Evolutionary conservation across 2,797 vertebrate species (phyloP).

Genomic region (Coregonus sp.): DNA sequence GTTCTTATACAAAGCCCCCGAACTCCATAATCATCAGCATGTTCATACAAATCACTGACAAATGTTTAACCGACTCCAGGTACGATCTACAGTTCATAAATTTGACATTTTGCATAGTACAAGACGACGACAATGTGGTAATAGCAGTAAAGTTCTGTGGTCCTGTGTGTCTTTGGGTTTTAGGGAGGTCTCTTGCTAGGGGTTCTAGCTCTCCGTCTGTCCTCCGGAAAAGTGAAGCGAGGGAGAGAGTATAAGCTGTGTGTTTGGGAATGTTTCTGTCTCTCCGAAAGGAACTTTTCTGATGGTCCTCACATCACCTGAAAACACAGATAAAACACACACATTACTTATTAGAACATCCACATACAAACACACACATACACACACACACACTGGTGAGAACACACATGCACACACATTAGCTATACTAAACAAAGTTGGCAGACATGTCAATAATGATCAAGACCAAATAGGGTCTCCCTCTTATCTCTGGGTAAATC

Average conservation of each 20-base stretch:
- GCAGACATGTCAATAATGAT: too few species aligned
- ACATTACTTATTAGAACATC: neutral
- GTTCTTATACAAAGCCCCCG: slow-evolving; percentile 79
- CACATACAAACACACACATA: neutral
- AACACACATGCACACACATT: too few species aligned
- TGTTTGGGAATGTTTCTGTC: slow-evolving; percentile 11
- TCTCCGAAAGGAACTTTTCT: slow-evolving; percentile 25
- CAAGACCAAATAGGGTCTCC: neutral
- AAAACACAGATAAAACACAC: slow-evolving; percentile 19
- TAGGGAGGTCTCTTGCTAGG: slow-evolving; percentile 11
- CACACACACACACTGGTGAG: too few species aligned
- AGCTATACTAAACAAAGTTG: neutral
- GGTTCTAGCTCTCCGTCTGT: neutral
- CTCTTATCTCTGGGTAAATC: too few species aligned
- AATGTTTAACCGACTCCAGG: slow-evolving; percentile 76
- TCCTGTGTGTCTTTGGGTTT: slow-evolving; percentile 90
- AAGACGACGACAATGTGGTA: slow-evolving; percentile 79
- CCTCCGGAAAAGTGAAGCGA: neutral
- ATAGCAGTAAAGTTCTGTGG: slow-evolving; percentile 70
- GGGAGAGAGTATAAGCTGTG: slow-evolving; percentile 29
- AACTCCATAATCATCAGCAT: slow-evolving; percentile 69
- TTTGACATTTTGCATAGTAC: slow-evolving; percentile 99
- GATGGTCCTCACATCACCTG: slow-evolving; percentile 70
- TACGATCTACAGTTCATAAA: slow-evolving; percentile 84
- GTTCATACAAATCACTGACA: slow-evolving; percentile 87